Conservation (phyloP, 2,888 invertebrate species). For the Folsomia candida region DNA sequence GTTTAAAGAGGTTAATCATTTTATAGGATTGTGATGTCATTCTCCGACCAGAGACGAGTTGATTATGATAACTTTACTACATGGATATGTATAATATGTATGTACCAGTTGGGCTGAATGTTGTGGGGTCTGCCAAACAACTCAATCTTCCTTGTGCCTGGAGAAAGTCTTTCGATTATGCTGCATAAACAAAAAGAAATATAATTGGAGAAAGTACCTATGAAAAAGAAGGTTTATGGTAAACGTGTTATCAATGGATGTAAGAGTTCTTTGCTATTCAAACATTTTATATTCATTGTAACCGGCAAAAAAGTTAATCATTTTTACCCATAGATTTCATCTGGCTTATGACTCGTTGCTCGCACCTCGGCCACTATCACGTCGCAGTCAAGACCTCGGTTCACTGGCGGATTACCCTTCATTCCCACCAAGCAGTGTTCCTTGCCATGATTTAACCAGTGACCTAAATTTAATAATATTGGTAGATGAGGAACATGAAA, state of each 20-base stretch:
- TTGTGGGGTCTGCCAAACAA: conserved; percentile 95
- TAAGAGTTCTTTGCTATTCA: too few relatives aligned
- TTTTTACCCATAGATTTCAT: conserved; percentile 97
- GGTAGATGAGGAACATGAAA: too few relatives aligned
- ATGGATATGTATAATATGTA: too few relatives aligned
- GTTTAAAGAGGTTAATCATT: not conserved
- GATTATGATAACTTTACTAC: too few relatives aligned
- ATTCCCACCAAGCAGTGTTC: conserved; percentile 96
- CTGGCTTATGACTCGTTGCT: conserved; percentile 96
- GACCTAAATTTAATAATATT: conserved; percentile 64
- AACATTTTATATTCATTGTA: too few relatives aligned
- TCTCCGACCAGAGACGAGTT: too few relatives aligned
- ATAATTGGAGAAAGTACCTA: too few relatives aligned
- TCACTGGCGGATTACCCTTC: conserved; percentile 89
- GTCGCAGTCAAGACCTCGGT: conserved; percentile 92
- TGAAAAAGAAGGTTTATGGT: too few relatives aligned
- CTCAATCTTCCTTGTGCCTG: conserved; percentile 95
- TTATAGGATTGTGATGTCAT: too few relatives aligned
- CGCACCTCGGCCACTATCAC: conserved; percentile 97
- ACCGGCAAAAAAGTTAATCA: too few relatives aligned
- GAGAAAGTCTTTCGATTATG: conserved; percentile 94
- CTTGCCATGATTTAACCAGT: conserved; percentile 98
- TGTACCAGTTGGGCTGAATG: conserved; percentile 92
- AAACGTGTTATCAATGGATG: too few relatives aligned
- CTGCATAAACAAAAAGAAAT: too few relatives aligned